Evolutionary conservation across 1,140 invertebrate genomes (phyloP).

Genomic region (Heterodera schachtii): DNA sequence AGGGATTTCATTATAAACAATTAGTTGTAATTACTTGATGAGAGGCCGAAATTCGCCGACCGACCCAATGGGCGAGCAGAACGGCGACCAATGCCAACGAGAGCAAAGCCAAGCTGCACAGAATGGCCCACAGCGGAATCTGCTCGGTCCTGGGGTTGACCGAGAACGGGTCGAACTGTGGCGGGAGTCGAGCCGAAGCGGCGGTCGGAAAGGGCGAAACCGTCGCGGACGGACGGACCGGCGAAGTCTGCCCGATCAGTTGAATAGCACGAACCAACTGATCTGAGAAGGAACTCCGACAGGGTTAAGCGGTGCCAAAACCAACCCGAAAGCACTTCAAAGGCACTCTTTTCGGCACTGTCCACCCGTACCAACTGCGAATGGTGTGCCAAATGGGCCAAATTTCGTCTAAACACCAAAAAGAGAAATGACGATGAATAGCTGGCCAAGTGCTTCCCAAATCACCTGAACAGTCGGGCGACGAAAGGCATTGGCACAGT

Average conservation of each 20-base stretch:
- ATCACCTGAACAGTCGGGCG: slow-evolving; percentile 16
- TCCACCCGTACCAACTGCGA: slow-evolving; percentile 13
- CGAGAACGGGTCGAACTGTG: slow-evolving; percentile 8
- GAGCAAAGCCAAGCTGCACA: slow-evolving; percentile 16
- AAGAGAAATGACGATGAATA: neutral
- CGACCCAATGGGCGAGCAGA: slow-evolving; percentile 19
- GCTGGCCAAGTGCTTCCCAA: neutral
- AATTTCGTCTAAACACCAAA: slow-evolving; percentile 15
- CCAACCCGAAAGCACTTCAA: slow-evolving; percentile 24
- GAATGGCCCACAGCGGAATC: slow-evolving; percentile 29
- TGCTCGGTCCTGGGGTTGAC: slow-evolving; percentile 7
- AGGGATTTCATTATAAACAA: neutral
- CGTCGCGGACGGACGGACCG: neutral
- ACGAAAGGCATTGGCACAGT: slow-evolving; percentile 5
- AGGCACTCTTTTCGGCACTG: slow-evolving; percentile 1
- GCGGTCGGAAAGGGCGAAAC: neutral
- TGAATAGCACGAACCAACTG: neutral
- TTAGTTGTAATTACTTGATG: neutral
- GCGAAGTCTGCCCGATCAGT: neutral
- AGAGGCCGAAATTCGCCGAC: neutral
- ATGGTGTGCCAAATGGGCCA: neutral
- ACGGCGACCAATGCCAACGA: slow-evolving; percentile 13
- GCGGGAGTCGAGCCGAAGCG: neutral
- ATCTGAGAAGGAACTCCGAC: neutral
- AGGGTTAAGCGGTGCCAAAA: neutral